phyloP scores from a whole-genome alignment of 2,888 invertebrate species.

The Pelosia muscerda region DNA sequence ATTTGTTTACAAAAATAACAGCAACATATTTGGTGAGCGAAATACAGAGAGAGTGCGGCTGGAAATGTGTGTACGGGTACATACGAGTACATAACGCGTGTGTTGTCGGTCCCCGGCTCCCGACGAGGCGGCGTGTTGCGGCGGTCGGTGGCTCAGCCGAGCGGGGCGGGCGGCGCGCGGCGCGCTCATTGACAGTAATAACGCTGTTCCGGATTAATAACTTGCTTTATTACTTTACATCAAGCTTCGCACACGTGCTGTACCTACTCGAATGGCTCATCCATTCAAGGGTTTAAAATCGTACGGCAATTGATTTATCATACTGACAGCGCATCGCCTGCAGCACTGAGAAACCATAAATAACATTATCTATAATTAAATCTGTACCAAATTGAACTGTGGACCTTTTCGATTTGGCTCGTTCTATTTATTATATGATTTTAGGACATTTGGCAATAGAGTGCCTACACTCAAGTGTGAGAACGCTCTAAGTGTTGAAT shows the following conservation, averaged over 20 bases:
- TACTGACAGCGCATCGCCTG: background rate
- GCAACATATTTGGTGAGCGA: background rate
- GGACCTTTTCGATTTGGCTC: background rate
- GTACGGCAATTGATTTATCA: background rate
- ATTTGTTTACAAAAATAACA: constrained; percentile 5
- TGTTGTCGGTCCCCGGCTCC: background rate
- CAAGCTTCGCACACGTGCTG: background rate
- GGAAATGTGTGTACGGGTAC: constrained; percentile 4
- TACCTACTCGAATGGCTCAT: background rate
- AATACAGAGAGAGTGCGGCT: constrained; percentile 1
- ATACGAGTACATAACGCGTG: constrained; percentile 12
- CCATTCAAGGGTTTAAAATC: background rate
- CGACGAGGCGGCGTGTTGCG: background rate
- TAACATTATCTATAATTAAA: background rate
- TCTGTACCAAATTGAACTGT: background rate
- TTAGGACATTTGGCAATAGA: background rate
- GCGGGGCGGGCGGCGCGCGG: background rate
- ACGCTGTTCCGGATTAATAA: constrained; percentile 3
- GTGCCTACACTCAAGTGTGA: no score
- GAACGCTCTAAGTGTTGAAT: no score
- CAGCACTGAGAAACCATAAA: background rate
- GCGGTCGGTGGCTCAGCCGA: background rate
- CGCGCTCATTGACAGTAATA: background rate
- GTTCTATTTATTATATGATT: background rate
- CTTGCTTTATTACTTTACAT: background rate